Base-by-base conservation (phyloP, 2,888 invertebrate species). In the Xiphydria camelus region DNA sequence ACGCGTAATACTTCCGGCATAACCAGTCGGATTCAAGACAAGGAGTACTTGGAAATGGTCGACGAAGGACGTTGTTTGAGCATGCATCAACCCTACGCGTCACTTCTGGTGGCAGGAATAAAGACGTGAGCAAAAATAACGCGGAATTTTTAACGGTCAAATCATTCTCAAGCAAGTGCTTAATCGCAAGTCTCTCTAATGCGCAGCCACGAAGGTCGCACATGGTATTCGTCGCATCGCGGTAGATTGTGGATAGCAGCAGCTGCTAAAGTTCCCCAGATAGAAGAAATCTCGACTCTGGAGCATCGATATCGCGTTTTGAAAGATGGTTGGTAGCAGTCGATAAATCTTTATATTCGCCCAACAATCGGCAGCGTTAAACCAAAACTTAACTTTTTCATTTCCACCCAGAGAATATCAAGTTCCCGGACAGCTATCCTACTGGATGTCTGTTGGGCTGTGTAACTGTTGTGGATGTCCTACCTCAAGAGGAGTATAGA, bases 1-100 rank as follows among this genome's bases (percentile, higher is more conserved):
- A 36, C 67, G 59, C 35, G 55, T 49, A 1, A 56, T 32, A 25
- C 15, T 14, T 38, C 12, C 4, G 19, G 25, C 18, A 36, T 40
- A 39, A 61, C 57, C 40, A 60, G 78, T 48, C 79, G 85, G 2
- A 82, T 89, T 9, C 93, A 94, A 69, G 93, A 94, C 68, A 80
- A 83, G 31, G 85, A 87, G 69, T 76, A 89, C 39, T 82, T 88
- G 63, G 88, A 90, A 79, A 90, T 94, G 85, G 82, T 84, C 32
- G 94, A 94, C 75, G 80, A 87, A 57, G 94, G 95, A 1, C 80
- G 86, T 59, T 97, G 96, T 71, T 77, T 98, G 9, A 94, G 93
- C 60, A 87, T 98, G 88, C 94, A 94, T 76, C 97, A 98, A 70
- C 97, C 97, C 0, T 96, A 91, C 86, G 97, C 97, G 0, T 92